Evolutionary conservation across 1,140 invertebrate genomes (phyloP).

Genomic region (Philotrypesis tridentata): DNA sequence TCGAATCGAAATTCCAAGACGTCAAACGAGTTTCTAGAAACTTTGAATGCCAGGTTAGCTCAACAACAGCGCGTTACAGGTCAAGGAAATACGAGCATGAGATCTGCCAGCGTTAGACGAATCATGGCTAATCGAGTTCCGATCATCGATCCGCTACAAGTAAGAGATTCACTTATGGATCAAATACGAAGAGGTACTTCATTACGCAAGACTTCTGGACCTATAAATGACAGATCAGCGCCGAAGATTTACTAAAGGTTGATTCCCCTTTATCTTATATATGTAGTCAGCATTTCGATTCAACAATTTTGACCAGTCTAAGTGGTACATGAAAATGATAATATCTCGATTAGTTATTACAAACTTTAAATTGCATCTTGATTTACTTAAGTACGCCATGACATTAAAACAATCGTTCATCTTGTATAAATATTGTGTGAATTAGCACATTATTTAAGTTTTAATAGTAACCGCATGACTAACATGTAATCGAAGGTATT

Average conservation of each 20-base stretch:
- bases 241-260: constrained; percentile 79
- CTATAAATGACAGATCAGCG: constrained; percentile 78
- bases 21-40: constrained; percentile 80
- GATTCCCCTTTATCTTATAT: not conserved
- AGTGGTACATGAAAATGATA: constrained; percentile 8
- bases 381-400: not conserved
- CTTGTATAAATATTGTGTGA: not conserved
- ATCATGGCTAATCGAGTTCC: constrained; percentile 73
- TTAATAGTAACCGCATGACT: not conserved
- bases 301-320: not conserved
- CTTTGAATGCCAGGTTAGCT: constrained; percentile 83
- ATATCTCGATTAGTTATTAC: not conserved
- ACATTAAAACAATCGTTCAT: not conserved
- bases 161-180: constrained; percentile 87
- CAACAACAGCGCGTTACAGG: constrained; percentile 49
- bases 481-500: not conserved
- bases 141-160: constrained; percentile 74
- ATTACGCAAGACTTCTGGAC: constrained; percentile 79
- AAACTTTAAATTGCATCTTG: not conserved
- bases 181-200: constrained; percentile 90
- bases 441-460: not conserved
- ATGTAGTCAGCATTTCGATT: constrained; percentile 3
- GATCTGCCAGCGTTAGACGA: constrained; percentile 82
- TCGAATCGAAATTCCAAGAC: constrained; percentile 64
- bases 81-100: constrained; percentile 43